A percentile compares a stretch with the other conserved stretches of the same genome.
Conservation (phyloP, 2,113 vertebrate species). For the Poecile atricapillus region DNA sequence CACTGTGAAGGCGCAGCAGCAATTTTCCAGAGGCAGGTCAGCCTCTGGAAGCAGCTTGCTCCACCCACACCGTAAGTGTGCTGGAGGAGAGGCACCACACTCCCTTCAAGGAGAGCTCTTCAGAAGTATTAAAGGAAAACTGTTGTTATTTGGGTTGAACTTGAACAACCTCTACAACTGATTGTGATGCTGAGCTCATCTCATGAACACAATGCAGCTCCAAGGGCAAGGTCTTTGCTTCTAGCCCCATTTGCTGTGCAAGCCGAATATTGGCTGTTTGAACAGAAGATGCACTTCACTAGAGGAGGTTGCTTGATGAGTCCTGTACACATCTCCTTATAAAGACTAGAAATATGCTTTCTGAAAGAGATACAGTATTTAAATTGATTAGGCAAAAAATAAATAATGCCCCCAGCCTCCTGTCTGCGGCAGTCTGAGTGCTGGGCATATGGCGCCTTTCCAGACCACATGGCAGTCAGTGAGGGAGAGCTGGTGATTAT, state of each 20-base stretch:
- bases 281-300: neutral
- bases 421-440: neutral
- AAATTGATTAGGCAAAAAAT: neutral
- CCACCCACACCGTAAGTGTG: fast-evolving
- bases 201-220: neutral
- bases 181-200: neutral
- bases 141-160: neutral
- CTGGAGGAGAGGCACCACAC: neutral
- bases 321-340: neutral
- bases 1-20: neutral
- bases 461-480: neutral
- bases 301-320: neutral
- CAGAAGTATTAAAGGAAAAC: neutral
- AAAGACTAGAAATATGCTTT: neutral
- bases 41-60: neutral
- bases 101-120: neutral
- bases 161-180: neutral
- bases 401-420: neutral
- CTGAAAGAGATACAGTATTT: neutral
- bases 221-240: neutral
- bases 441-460: neutral
- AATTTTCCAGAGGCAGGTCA: neutral
- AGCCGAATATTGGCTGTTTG: neutral
- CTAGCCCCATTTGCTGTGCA: neutral
- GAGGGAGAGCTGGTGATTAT: slow-evolving; percentile 3